A percentile compares a stretch with the other conserved stretches of the same genome.
Conservation (phyloP, 2,888 invertebrate genomes). For the Homarus gammarus region DNA sequence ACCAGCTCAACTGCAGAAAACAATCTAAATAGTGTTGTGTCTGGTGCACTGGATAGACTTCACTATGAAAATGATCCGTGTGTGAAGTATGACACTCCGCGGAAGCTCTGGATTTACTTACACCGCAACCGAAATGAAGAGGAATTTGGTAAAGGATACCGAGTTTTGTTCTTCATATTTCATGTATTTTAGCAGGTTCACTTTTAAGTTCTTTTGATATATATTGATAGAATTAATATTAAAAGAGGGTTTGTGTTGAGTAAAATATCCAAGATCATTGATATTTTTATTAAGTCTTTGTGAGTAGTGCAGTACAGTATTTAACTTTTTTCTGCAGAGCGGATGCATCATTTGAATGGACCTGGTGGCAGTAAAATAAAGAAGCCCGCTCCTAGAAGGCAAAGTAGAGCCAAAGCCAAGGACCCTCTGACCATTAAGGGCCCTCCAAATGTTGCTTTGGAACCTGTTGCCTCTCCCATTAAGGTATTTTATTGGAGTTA, state of each 20-base stretch:
- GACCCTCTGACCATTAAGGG: conserved; percentile 49
- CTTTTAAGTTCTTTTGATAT: too few relatives aligned
- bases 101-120: conserved; percentile 97
- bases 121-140: conserved; percentile 86
- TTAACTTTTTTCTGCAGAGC: conserved; percentile 31
- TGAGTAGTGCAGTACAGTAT: too few relatives aligned
- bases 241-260: too few relatives aligned
- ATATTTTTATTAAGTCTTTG: too few relatives aligned
- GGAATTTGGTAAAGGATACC: conserved; percentile 82
- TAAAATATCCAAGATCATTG: too few relatives aligned
- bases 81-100: conserved; percentile 93
- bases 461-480: conserved; percentile 47
- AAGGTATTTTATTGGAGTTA: conserved; percentile 39
- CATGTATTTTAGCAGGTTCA: too few relatives aligned
- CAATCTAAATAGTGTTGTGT: conserved; percentile 89
- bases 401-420: conserved; percentile 65
- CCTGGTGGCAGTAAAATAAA: conserved; percentile 66
- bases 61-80: conserved; percentile 95
- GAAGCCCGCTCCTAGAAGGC: conserved; percentile 65
- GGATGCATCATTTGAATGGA: conserved; percentile 71
- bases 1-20: conserved; percentile 83
- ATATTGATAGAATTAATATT: too few relatives aligned
- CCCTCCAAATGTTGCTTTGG: conserved; percentile 58
- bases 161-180: neutral
- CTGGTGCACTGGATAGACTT: conserved; percentile 93